Conservation (phyloP, 2,888 invertebrate species). For the Tryphoninae sp. region DNA sequence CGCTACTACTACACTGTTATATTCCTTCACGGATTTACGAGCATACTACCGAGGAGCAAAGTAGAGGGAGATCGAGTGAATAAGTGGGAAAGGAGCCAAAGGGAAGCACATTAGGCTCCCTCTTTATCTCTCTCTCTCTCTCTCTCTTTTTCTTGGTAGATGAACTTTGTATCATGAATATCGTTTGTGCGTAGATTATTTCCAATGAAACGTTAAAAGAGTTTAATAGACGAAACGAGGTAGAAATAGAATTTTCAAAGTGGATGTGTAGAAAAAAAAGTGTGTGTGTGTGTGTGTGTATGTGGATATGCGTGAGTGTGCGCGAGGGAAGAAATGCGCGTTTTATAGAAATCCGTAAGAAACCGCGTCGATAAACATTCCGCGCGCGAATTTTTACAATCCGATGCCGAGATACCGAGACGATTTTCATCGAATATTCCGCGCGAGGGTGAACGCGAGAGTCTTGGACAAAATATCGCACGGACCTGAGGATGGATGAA, state of each 20-base stretch:
- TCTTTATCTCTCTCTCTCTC: not conserved
- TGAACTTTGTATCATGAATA: conserved; percentile 23
- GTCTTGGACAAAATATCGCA: conserved; percentile 18
- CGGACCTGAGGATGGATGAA: conserved; percentile 4
- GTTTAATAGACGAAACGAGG: conserved; percentile 14
- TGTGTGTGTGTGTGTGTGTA: not conserved
- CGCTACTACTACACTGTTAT: conserved; percentile 13
- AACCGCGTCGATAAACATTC: conserved; percentile 36
- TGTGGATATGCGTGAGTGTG: not conserved
- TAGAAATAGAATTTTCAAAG: conserved; percentile 14
- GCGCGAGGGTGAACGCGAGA: conserved; percentile 15
- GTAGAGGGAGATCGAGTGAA: conserved; percentile 38
- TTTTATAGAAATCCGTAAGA: not conserved
- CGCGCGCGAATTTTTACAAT: conserved; percentile 24
- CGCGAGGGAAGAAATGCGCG: not conserved
- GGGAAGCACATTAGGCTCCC: conserved; percentile 19
- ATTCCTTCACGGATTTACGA: conserved; percentile 60
- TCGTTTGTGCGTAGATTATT: conserved; percentile 13
- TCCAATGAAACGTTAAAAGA: conserved; percentile 4
- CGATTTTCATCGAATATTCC: conserved; percentile 46
- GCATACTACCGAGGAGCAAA: conserved; percentile 12
- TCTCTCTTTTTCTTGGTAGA: not conserved
- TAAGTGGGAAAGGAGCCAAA: conserved; percentile 25
- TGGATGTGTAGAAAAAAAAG: not conserved
- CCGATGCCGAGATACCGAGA: not conserved